These are phyloP conservation scores for Triops longicaudatus DNA, from an alignment of 1,140 invertebrate genomes.

Conservation along the genomic window DNA sequence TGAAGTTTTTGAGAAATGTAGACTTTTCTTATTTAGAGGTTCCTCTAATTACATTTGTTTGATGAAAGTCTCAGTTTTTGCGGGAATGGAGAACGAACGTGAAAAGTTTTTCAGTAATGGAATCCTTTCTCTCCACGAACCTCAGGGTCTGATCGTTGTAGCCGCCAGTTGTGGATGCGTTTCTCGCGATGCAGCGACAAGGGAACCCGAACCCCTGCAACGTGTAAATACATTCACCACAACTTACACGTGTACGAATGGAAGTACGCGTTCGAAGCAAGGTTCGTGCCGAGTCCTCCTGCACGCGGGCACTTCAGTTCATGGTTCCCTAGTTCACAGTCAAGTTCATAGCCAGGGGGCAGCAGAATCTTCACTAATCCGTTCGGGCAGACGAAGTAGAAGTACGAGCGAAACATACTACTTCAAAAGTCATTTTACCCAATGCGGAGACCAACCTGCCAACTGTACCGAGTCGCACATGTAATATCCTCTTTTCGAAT, in stretches of 20 bases:
- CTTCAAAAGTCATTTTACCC: neutral
- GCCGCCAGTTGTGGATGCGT: neutral
- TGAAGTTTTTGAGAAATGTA: no score
- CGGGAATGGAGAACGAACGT: neutral
- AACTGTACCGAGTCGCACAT: neutral
- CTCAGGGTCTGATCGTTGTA: neutral
- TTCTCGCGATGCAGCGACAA: neutral
- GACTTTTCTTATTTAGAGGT: no score
- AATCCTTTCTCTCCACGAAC: neutral
- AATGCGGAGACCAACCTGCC: neutral
- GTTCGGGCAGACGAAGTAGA: neutral
- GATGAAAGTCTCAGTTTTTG: no score
- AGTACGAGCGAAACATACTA: neutral
- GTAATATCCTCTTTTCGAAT: neutral
- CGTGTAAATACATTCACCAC: conserved; percentile 22
- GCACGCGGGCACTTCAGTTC: neutral
- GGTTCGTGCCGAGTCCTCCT: neutral
- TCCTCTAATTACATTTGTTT: no score
- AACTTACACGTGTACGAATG: neutral
- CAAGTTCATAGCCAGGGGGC: neutral
- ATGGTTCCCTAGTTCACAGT: neutral
- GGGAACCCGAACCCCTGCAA: neutral
- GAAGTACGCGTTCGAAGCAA: conserved; percentile 7
- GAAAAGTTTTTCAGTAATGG: neutral
- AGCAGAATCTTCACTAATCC: neutral